phyloP scores from a whole-genome alignment of 2,888 invertebrate species.

The Athalia rosae region DNA sequence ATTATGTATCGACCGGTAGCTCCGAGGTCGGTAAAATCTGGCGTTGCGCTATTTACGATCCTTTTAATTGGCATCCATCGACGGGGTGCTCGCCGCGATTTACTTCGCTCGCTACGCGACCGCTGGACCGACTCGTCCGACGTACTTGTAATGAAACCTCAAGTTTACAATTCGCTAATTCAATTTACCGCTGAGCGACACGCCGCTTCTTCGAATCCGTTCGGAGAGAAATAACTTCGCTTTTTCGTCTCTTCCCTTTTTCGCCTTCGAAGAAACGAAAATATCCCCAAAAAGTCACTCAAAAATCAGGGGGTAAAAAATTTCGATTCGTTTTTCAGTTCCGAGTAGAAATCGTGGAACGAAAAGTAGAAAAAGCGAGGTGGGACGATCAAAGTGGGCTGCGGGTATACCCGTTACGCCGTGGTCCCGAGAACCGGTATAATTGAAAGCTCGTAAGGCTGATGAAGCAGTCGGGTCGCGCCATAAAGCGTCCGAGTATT shows the following conservation, averaged over 20 bases:
- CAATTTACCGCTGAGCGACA: slow-evolving; percentile 11
- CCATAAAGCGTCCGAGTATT: slow-evolving; percentile 59
- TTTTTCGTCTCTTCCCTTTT: not conserved
- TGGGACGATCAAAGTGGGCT: not conserved
- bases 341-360: not conserved
- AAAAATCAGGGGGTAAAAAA: not conserved
- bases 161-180: slow-evolving; percentile 13
- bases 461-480: slow-evolving; percentile 50
- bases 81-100: slow-evolving; percentile 18
- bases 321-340: not conserved
- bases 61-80: slow-evolving; percentile 42
- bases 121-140: not conserved
- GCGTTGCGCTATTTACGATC: slow-evolving; percentile 42
- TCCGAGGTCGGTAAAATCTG: slow-evolving; percentile 35
- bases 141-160: slow-evolving; percentile 1
- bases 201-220: not conserved
- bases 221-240: not conserved
- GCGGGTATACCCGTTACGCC: slow-evolving; percentile 11
- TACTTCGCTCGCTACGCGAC: not conserved
- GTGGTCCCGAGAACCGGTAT: slow-evolving; percentile 38
- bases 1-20: slow-evolving; percentile 37
- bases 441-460: slow-evolving; percentile 50
- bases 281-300: no score
- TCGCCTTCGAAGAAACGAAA: not conserved
- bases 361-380: slow-evolving; percentile 9